Conservation (phyloP, 2,113 vertebrate genomes). For the Capreolus pygargus region DNA sequence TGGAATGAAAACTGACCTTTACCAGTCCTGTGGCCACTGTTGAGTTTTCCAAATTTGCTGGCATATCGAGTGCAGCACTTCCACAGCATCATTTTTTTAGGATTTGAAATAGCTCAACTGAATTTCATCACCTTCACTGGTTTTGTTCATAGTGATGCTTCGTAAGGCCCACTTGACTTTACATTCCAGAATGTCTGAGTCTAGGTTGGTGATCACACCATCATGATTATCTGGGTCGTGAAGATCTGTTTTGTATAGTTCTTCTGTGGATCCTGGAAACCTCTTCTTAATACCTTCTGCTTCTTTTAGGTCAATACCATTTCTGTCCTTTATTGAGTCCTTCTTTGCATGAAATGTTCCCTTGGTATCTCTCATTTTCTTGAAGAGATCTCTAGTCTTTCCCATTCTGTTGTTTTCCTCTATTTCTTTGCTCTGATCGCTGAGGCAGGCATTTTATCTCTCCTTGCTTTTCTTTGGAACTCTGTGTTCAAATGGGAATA, state of each 20-base stretch:
- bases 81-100: neutral
- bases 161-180: neutral
- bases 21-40: neutral
- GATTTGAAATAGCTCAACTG: neutral
- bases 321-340: neutral
- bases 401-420: neutral
- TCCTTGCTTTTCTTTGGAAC: neutral
- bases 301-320: neutral
- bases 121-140: neutral
- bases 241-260: neutral
- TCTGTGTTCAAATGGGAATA: neutral
- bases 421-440: neutral
- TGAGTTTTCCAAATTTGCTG: neutral
- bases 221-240: neutral
- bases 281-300: neutral
- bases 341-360: neutral
- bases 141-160: neutral
- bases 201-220: neutral
- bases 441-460: neutral
- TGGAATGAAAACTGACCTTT: neutral
- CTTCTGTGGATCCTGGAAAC: neutral
- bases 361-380: neutral
- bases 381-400: neutral
- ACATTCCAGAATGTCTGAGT: neutral
- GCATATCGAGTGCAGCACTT: neutral